Base-by-base conservation (phyloP, 2,888 invertebrate genomes). In the Cataglyphis cursor region DNA sequence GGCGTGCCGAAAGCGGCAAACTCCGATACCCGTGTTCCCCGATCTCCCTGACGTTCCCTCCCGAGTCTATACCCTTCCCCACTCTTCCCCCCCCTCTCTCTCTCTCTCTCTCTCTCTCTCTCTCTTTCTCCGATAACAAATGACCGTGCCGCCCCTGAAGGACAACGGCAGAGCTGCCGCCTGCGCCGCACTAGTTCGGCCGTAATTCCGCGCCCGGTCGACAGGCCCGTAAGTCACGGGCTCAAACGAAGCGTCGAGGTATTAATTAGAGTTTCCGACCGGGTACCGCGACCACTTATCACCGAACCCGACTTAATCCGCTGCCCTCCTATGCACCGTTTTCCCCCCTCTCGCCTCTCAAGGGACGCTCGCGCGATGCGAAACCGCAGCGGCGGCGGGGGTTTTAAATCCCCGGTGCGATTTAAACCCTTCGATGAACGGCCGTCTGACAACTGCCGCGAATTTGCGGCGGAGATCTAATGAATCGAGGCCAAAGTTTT, bases 161-260 rank as follows among this genome's bases (percentile, higher is more conserved):
- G 92, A 93, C 91, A 91, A 90, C 92, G 91, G 90, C 89, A 85
- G 68, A 54, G 76, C 68, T 38, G 75, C 75, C 84, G 91, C 89
- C 44, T 35, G 51, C 75, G 51, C 65, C 75, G 65, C 90, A 86
- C 90, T 90, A 91, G 92, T 92, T 92, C 90, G 90, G 90, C 89
- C 92, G 93, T 93, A 93, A 94, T 93, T 93, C 93, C 89, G 91
- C 89, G 88, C 88, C 84, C 90, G 89, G 90, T 87, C 90, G 92
- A 93, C 93, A 91, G 92, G 92, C 92, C 93, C 94, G 93, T 94
- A 94, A 94, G 94, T 94, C 93, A 94, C 92, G 85, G 92, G 93
- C 94, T 94, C 94, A 93, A 94, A 94, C 94, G 93, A 93, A 94
- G 93, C 94, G 93, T 92, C 92, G 92, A 93, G 94, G 94, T 94